Evolutionary conservation across 2,797 vertebrate species (phyloP).

Genomic region (Masticophis lateralis): DNA sequence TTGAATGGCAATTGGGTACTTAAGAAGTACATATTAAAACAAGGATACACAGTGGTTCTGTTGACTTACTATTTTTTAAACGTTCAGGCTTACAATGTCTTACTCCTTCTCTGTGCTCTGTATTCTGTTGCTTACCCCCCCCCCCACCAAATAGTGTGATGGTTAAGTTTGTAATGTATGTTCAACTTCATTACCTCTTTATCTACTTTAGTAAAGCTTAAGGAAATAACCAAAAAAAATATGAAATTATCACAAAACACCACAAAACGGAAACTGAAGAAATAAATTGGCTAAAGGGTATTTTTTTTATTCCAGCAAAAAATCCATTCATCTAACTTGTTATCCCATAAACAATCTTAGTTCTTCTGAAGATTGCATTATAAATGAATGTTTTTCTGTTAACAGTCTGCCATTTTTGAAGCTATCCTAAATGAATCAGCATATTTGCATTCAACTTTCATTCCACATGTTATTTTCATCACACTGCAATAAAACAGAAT

Average conservation of each 20-base stretch:
- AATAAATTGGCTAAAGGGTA: conserved; percentile 54
- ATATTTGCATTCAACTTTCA: conserved; percentile 31
- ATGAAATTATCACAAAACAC: conserved; percentile 53
- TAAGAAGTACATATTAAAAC: not conserved
- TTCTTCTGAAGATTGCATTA: conserved; percentile 24
- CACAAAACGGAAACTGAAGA: conserved; percentile 53
- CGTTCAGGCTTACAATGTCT: not conserved
- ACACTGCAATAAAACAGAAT: conserved; percentile 40
- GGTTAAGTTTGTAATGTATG: not conserved
- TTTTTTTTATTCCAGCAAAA: conserved; percentile 52
- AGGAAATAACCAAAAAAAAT: conserved; percentile 66
- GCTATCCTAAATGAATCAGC: conserved; percentile 36
- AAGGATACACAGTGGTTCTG: not conserved
- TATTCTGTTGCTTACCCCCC: not conserved
- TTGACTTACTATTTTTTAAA: not conserved
- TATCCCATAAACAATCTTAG: conserved; percentile 41
- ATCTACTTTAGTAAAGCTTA: conserved; percentile 67
- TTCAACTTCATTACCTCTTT: conserved; percentile 25
- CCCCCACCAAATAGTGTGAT: not conserved
- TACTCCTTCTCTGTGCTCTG: not conserved
- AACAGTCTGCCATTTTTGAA: conserved; percentile 27
- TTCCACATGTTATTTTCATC: conserved; percentile 22
- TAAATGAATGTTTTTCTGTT: not conserved
- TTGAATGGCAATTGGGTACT: not conserved
- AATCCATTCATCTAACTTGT: conserved; percentile 30